Evolutionary conservation across 1,140 invertebrate genomes (phyloP), one percentile per base, ranked within the genome.

Genomic region (Drosophila sulfurigaster): DNA sequence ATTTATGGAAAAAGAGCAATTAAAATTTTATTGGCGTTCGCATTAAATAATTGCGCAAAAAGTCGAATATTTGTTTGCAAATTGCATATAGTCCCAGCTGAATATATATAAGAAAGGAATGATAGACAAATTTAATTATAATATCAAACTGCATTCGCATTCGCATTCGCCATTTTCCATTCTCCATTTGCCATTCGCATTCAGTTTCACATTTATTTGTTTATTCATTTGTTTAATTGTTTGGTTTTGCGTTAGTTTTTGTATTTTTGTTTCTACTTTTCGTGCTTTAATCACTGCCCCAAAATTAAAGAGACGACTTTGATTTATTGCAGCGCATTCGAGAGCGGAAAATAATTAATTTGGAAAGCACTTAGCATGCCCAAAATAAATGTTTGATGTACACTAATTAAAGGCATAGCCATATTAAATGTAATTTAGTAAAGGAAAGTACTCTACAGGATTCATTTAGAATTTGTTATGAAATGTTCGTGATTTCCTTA

Each of bases 11-110:
- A 63, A 56, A 85, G 68, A 67, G 86, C 85, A 89, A 88, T 88
- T 88, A 88, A 81, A 85, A 69, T 69, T 86, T 73, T 68, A 89
- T 89, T 70, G 52, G 67, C 81, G 78, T 89, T 89, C 78, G 85
- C 85, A 85, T 76, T 85, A 66, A 85, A 88, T 88, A 81, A 85
- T 89, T 85, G 78, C 68, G 74, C 38, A 49, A 49, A 78, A 78
- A 70, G 52, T 70, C 65, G 59, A 25, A 62, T 43, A 16, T 81
- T 81, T 81, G 66, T 81, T 76, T 67, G 57, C 16, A 35, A 76
- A 72, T 69, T 81, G 62, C 62, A 65, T 11, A 11, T 11, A 11
- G 51, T 56, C 38, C 38, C 63, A 65, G 49, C 63, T 70, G 59
- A 46, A 57, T 56, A 57, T 5, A 25, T 52, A 38, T 30, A 54